Percentiles rank a stretch among this genome's conserved stretches.
phyloP scores from a whole-genome alignment of 2,888 invertebrate genomes.

The Lycaena phlaeas region DNA sequence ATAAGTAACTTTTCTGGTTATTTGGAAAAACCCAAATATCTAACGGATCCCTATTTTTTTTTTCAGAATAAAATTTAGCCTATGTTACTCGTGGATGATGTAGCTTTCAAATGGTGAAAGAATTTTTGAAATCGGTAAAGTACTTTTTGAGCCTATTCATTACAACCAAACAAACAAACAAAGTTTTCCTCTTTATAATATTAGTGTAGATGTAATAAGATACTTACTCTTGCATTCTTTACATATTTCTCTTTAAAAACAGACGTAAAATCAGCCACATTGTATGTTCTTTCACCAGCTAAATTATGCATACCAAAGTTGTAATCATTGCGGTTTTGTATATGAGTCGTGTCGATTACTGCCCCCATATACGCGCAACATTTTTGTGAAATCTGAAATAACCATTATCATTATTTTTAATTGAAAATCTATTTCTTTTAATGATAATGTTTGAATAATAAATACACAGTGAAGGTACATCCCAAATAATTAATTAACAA shows the following conservation, averaged over 20 bases:
- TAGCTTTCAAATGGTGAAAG: no score
- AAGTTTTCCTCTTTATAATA: not conserved
- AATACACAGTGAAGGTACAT: not conserved
- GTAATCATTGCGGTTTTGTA: conserved; percentile 18
- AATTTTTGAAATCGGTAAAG: no score
- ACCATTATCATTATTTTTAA: conserved; percentile 8
- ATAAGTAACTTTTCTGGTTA: no score
- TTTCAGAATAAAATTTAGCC: no score
- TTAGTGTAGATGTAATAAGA: not conserved
- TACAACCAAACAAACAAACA: no score
- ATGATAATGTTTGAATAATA: not conserved
- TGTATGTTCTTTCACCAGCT: conserved; percentile 15
- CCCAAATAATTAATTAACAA: no score
- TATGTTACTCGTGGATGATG: no score
- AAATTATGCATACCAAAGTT: conserved; percentile 20
- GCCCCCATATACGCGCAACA: conserved; percentile 23
- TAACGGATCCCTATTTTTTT: no score
- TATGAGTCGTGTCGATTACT: conserved; percentile 17
- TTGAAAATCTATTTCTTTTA: not conserved
- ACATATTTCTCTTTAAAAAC: conserved; percentile 13
- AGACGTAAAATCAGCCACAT: conserved; percentile 14
- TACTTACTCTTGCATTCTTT: conserved; percentile 18
- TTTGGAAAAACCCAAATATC: no score
- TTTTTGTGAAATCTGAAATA: conserved; percentile 25
- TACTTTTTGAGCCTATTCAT: no score